phyloP scores from a whole-genome alignment of 2,797 vertebrate genomes.

The Octomys mimax region DNA sequence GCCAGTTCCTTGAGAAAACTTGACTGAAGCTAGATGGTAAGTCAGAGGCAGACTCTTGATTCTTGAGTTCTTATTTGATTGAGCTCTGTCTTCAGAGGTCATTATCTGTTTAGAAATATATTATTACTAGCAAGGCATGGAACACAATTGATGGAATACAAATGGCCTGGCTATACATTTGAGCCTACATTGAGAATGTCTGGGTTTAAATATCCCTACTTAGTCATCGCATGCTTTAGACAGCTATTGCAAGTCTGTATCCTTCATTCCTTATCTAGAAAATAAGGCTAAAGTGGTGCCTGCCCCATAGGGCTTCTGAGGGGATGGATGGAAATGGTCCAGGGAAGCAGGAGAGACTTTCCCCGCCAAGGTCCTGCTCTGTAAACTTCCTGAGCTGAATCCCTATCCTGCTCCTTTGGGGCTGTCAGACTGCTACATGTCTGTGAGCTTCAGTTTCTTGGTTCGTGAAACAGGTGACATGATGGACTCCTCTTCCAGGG shows the following conservation, averaged over 20 bases:
- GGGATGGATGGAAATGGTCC: neutral
- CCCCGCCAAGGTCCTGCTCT: neutral
- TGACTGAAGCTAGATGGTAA: neutral
- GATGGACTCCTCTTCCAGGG: neutral
- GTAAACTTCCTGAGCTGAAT: neutral
- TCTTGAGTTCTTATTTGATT: slow-evolving; percentile 4
- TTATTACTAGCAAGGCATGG: neutral
- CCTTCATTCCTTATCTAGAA: slow-evolving; percentile 21
- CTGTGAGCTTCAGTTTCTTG: neutral
- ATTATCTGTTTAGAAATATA: slow-evolving; percentile 1
- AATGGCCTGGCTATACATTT: neutral
- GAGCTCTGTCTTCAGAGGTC: neutral
- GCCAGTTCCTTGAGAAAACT: neutral
- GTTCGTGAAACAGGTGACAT: neutral
- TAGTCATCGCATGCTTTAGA: neutral
- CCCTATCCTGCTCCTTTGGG: neutral
- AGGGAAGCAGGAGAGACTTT: neutral
- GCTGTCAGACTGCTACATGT: neutral
- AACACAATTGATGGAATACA: neutral
- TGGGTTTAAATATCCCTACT: neutral
- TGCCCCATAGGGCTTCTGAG: neutral
- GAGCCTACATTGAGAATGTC: neutral
- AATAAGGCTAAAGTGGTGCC: neutral
- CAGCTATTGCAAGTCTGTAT: neutral
- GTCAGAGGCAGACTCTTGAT: neutral